phyloP scores from a whole-genome alignment of 2,888 invertebrate species.

The Drepanosiphum platanoidis region DNA sequence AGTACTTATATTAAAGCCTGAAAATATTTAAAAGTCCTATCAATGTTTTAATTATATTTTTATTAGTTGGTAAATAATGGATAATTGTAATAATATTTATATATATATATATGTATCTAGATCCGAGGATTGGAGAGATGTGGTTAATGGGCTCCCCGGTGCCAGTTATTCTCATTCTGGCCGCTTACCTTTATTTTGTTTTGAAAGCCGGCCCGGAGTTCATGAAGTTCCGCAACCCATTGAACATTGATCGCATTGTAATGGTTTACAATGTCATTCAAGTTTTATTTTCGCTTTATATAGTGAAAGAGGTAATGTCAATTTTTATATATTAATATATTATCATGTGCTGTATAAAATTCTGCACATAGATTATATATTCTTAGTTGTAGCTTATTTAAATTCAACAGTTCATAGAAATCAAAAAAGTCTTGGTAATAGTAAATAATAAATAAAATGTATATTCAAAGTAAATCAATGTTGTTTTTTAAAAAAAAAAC shows the following conservation, averaged over 20 bases:
- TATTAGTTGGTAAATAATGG: background rate
- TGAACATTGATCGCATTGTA: constrained; percentile 61
- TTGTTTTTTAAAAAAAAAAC: too few species aligned
- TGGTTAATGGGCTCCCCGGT: constrained; percentile 63
- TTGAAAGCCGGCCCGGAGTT: constrained; percentile 58
- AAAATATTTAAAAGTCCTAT: background rate
- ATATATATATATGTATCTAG: constrained; percentile 28
- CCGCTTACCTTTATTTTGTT: constrained; percentile 62
- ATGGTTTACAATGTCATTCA: constrained; percentile 61
- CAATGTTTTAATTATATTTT: background rate
- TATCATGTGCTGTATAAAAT: too few species aligned
- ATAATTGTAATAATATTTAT: background rate
- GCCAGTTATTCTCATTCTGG: constrained; percentile 52
- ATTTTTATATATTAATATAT: background rate
- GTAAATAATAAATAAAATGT: too few species aligned
- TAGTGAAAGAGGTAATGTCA: constrained; percentile 55
- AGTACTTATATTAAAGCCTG: background rate
- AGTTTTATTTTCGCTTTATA: constrained; percentile 43
- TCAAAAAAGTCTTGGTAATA: too few species aligned
- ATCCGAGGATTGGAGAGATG: constrained; percentile 60
- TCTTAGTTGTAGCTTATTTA: too few species aligned
- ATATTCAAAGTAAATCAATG: too few species aligned
- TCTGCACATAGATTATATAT: too few species aligned
- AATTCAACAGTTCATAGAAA: too few species aligned
- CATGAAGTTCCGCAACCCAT: constrained; percentile 61